Base-by-base conservation (phyloP, 2,888 invertebrate species). In the Spodoptera exigua region DNA sequence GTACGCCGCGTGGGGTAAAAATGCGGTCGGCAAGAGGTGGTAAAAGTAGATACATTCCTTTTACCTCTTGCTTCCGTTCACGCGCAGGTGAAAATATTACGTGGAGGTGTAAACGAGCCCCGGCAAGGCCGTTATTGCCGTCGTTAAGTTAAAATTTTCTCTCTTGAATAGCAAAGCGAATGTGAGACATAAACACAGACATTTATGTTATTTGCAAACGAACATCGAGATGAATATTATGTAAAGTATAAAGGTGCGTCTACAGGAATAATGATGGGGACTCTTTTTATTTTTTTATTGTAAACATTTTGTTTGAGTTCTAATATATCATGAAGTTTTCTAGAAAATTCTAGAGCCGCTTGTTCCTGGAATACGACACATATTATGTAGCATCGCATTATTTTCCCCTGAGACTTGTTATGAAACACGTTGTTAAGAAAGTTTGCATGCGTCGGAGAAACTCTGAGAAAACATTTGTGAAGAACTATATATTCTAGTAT, bases 61-160 rank as follows among this genome's bases (percentile, higher is more conserved):
- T 81, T 79, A 83, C 82, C 82, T 79, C 79, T 76, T 82, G 80
- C 84, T 87, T 86, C 88, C 88, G 87, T 80, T 85, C 82, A 76
- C 80, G 74, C 74, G 78, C 79, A 81, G 83, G 82, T 85, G 85
- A 83, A 85, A 87, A 88, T 88, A 89, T 88, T 83, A 87, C 85
- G 83, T 74, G 73, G 78, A 87, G 87, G 89, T 89, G 89, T 87
- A 88, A 90, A 89, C 88, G 89, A 85, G 85, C 82, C 76, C 82
- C 82, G 85, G 83, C 73, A 76, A 85, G 81, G 76, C 85, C 81
- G 83, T 90, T 90, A 90, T 89, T 89, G 85, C 87, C 81, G 76
- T 85, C 89, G 89, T 90, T 89, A 89, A 89, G 85, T 89, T 89
- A 86, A 90, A 90, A 89, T 86, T 89, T 88, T 89, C 89, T 85